Conservation (phyloP, 1,140 invertebrate species). For the Lepidurus packardi region DNA sequence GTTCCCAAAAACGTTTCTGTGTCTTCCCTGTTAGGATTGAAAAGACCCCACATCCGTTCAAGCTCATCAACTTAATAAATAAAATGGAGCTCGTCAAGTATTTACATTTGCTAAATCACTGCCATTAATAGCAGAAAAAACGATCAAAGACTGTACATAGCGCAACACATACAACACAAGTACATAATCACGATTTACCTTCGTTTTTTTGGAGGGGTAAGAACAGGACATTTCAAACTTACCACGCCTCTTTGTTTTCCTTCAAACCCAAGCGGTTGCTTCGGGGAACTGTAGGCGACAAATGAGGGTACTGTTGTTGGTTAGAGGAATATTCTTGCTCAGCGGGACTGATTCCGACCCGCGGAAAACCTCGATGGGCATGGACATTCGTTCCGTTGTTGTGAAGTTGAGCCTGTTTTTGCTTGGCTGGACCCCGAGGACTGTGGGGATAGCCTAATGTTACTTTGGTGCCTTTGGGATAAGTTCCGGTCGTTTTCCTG, state of each 20-base stretch:
- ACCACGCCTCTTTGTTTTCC: constrained; percentile 30
- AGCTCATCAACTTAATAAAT: not conserved
- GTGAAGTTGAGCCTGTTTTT: constrained; percentile 6
- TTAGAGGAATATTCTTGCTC: constrained; percentile 27
- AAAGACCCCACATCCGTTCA: not conserved
- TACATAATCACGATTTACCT: not conserved
- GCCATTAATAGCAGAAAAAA: not conserved
- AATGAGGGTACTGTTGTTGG: not conserved
- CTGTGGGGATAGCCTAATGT: constrained; percentile 29
- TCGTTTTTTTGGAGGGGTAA: not conserved
- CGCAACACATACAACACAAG: not conserved
- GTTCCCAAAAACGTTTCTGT: not conserved
- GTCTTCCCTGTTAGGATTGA: not conserved
- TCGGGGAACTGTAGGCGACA: constrained; percentile 29
- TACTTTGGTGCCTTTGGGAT: constrained; percentile 32
- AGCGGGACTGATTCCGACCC: constrained; percentile 32
- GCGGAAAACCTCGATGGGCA: constrained; percentile 33
- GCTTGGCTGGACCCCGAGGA: constrained; percentile 24
- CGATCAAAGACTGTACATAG: not conserved
- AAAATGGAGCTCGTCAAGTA: not conserved
- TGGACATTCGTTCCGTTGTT: constrained; percentile 15
- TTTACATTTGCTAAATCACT: constrained; percentile 8
- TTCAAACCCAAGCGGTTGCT: constrained; percentile 27
- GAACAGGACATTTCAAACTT: not conserved
- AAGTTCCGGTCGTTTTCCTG: constrained; percentile 39